Evolutionary conservation across 2,797 vertebrate genomes (phyloP).

Genomic region (Morelia viridis): DNA sequence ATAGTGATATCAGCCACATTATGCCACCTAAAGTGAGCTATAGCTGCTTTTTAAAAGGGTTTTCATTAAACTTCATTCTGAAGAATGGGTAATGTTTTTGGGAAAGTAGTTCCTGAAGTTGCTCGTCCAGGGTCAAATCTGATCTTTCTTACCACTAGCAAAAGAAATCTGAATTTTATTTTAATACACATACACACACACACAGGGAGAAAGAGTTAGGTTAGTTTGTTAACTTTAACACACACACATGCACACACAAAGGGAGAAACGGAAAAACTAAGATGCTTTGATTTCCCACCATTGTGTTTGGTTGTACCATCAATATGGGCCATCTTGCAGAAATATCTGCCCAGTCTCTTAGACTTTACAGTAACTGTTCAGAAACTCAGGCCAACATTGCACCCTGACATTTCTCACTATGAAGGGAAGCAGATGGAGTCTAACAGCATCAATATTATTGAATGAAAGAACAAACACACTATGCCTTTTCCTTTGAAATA

Average conservation of each 20-base stretch:
- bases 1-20: not conserved
- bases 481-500: not conserved
- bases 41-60: not conserved
- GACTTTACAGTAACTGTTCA: not conserved
- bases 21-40: not conserved
- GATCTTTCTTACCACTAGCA: not conserved
- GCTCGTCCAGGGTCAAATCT: not conserved
- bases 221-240: not conserved
- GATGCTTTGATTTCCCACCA: not conserved
- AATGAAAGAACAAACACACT: not conserved
- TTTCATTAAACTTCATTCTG: not conserved
- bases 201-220: no score
- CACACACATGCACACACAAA: not conserved
- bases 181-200: not conserved
- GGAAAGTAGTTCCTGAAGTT: not conserved
- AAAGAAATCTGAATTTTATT: not conserved
- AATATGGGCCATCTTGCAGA: no score
- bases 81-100: no score
- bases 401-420: not conserved
- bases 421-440: not conserved
- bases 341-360: not conserved
- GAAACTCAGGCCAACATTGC: not conserved
- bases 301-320: not conserved
- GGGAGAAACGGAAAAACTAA: not conserved
- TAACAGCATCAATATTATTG: not conserved